Evolutionary conservation across 2,888 invertebrate genomes (phyloP), one percentile per base, ranked within the genome.

Genomic region (Dicranocentrus wangi): DNA sequence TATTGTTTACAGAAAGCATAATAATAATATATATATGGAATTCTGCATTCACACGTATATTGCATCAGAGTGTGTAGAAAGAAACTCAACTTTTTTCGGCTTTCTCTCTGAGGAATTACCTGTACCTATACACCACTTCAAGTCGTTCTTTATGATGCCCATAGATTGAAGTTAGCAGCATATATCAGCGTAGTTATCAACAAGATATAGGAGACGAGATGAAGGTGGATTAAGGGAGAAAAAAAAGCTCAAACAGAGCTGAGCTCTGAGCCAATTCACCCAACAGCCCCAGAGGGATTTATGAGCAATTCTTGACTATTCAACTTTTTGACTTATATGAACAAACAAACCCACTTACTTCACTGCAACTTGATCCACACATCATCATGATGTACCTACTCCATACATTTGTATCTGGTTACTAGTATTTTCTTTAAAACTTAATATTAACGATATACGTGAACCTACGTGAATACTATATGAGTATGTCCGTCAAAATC

Each of bases 331-430:
- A 65, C 55, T 65, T 66, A 66, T 68, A 68, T 68, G 76, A 68
- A 47, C 76, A 76, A 76, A 76, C 76, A 76, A 76, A 47, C 76
- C 68, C 76, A 75, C 65, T 23, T 55, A 55, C 17, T 28, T 60
- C 28, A 25, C 7, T 1, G 2, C 21, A 55, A 55, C 21, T 55
- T 32, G 5, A 32, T 32, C 32, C 32, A 32, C 10, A 10, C 10
- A 32, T n/a, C n/a, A 47, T n/a, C 2, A 47, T n/a, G 10, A 15
- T 55, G 21, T n/a, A 55, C 23, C 55, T 55, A 55, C n/a, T n/a
- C n/a, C n/a, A n/a, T n/a, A 19, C 23, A 21, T 21, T n/a, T n/a
- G n/a, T n/a, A n/a, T n/a, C n/a, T n/a, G n/a, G n/a, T n/a, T 21
- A 55, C 55, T 21, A 2, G 55, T 55, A n/a, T 55, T 55, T 47